Conservation (phyloP, 2,797 vertebrate genomes). For the Anas acuta region DNA sequence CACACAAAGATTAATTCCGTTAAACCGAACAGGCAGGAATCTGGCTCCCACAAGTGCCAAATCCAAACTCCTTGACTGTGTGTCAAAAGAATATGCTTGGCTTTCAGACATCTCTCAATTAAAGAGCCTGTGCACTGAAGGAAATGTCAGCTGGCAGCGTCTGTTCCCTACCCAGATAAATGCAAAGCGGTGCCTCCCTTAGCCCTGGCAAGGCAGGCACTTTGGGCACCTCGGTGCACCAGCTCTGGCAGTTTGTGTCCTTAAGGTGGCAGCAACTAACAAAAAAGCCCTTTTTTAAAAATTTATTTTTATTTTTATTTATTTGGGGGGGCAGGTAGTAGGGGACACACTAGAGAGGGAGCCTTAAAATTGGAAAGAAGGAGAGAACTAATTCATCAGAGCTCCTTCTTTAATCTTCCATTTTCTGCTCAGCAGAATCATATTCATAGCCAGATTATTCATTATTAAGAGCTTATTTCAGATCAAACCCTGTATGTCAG, state of each 20-base stretch:
- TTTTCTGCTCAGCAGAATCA: constrained; percentile 73
- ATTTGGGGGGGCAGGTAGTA: fast-evolving
- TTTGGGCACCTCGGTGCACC: neutral
- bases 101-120: neutral
- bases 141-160: neutral
- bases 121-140: neutral
- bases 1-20: neutral
- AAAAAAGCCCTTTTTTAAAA: neutral
- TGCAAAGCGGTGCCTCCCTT: neutral
- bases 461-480: constrained; percentile 81
- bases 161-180: neutral
- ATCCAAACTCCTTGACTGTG: neutral
- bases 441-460: constrained; percentile 71
- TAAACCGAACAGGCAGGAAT: neutral
- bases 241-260: neutral
- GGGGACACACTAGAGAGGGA: neutral
- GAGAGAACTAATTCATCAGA: constrained; percentile 24
- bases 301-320: neutral
- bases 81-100: neutral
- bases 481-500: constrained; percentile 65
- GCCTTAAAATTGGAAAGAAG: neutral
- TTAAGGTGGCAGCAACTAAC: constrained; percentile 60
- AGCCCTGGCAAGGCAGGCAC: neutral
- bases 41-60: neutral
- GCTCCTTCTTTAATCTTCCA: constrained; percentile 66